Percentiles rank a stretch among this genome's conserved stretches.
Evolutionary conservation across 2,113 vertebrate species (phyloP).

Genomic region (Poeciliopsis occidentalis): DNA sequence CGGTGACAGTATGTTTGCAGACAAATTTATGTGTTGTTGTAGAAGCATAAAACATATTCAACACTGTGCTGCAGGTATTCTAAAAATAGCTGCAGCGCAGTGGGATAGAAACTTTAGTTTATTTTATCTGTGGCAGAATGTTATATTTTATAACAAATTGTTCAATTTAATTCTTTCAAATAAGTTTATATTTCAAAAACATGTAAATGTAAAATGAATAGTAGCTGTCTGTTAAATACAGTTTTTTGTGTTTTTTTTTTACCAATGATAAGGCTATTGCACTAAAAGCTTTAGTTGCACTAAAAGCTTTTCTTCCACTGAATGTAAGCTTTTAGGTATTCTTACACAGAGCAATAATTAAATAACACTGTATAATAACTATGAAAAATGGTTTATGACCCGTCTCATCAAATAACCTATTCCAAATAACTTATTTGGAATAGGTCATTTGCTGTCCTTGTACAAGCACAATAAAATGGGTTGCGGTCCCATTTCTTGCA

Average conservation of each 20-base stretch:
- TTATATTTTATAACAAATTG: not conserved
- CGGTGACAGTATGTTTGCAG: not conserved
- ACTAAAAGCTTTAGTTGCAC: no score
- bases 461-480: not conserved
- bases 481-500: no score
- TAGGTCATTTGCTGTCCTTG: not conserved
- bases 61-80: not conserved
- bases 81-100: no score
- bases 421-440: no score
- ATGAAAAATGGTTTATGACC: not conserved
- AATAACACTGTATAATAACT: not conserved
- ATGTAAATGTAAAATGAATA: no score
- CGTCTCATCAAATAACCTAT: not conserved
- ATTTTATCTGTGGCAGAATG: no score
- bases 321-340: no score
- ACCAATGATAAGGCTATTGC: no score
- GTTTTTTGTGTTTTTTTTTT: no score
- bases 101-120: no score
- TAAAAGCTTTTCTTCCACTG: not conserved
- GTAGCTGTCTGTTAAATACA: no score
- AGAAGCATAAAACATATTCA: not conserved
- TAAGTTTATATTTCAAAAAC: not conserved
- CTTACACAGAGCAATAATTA: no score
- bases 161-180: not conserved
- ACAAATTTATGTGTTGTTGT: not conserved